Percentiles rank a stretch among this genome's conserved stretches.
Evolutionary conservation across 2,113 vertebrate genomes (phyloP).

Genomic region (Macquaria australasica): DNA sequence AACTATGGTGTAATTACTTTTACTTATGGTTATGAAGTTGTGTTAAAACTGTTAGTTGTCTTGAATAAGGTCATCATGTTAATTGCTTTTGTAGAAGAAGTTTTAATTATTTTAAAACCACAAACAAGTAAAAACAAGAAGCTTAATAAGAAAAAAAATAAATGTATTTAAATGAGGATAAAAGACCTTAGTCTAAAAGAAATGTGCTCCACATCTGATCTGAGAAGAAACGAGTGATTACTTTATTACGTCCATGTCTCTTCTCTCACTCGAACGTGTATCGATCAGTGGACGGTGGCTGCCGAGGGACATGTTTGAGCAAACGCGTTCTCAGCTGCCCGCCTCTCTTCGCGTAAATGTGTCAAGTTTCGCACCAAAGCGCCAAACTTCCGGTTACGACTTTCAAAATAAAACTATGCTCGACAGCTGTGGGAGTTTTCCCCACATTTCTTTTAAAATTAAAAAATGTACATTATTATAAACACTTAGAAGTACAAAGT

Average conservation of each 20-base stretch:
- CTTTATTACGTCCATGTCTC: not conserved
- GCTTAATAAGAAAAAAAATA: too few relatives aligned
- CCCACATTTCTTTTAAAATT: not conserved
- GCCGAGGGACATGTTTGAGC: slow-evolving; percentile 56
- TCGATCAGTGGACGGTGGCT: slow-evolving; percentile 59
- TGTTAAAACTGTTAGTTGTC: not conserved
- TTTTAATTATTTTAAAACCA: not conserved
- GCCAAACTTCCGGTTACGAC: not conserved
- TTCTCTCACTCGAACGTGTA: not conserved
- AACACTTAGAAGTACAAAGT: not conserved
- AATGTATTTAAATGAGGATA: not conserved
- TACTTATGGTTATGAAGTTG: not conserved
- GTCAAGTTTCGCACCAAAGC: slow-evolving; percentile 1
- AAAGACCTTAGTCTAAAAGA: not conserved
- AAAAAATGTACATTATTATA: not conserved
- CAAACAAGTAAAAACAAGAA: not conserved
- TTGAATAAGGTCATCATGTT: not conserved
- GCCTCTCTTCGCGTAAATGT: slow-evolving; percentile 15
- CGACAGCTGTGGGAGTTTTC: not conserved
- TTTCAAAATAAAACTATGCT: slow-evolving; percentile 38
- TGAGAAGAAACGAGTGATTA: not conserved
- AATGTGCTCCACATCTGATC: not conserved
- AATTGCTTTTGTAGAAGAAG: not conserved
- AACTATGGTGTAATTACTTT: not conserved
- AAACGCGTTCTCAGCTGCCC: slow-evolving; percentile 57